phyloP scores from a whole-genome alignment of 2,113 vertebrate species.

The Acrocephalus kingi region DNA sequence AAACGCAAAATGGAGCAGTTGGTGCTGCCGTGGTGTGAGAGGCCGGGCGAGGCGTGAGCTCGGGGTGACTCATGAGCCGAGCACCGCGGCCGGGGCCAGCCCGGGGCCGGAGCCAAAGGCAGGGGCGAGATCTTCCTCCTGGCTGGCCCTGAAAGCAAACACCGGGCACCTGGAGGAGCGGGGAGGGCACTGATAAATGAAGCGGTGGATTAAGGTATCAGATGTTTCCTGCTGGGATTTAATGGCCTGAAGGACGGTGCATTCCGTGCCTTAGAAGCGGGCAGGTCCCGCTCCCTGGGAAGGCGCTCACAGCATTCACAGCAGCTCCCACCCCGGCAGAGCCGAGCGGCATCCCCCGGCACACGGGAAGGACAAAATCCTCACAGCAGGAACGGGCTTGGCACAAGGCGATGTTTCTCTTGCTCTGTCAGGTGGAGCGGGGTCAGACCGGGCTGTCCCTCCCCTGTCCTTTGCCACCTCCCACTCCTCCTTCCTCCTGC shows the following conservation, averaged over 20 bases:
- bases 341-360: neutral
- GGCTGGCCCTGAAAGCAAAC: neutral
- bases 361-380: rapidly evolving
- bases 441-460: neutral
- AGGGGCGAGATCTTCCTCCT: neutral
- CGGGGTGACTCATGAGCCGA: neutral
- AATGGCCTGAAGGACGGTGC: neutral
- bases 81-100: neutral
- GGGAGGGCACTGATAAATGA: neutral
- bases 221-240: conserved; percentile 16
- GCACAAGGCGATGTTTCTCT: neutral
- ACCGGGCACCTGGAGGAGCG: neutral
- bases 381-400: rapidly evolving
- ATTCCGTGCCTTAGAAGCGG: rapidly evolving
- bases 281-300: neutral
- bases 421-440: rapidly evolving
- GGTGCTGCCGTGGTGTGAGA: neutral
- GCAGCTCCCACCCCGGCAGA: rapidly evolving
- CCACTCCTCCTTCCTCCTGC: neutral
- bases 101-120: neutral
- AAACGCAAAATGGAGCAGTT: neutral
- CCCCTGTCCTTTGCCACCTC: neutral
- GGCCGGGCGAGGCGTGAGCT: neutral
- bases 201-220: neutral
- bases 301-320: too few species aligned